These are phyloP conservation scores for Himalopsyche japonica DNA, from an alignment of 2,888 invertebrate genomes.

Conservation along the genomic window DNA sequence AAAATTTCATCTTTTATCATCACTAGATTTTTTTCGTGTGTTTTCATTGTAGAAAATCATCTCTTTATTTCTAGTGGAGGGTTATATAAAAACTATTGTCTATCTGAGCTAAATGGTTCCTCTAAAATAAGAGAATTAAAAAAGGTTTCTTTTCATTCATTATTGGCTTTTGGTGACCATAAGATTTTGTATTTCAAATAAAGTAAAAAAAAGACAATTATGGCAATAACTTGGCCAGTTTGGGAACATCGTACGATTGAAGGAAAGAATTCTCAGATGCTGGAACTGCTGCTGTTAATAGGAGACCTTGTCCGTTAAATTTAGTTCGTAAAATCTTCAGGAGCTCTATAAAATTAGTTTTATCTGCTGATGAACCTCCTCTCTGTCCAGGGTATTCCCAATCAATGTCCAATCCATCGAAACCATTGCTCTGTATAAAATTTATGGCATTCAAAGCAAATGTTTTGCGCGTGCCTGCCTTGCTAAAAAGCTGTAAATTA, in stretches of 20 bases:
- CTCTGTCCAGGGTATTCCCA: conserved; percentile 64
- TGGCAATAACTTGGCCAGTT: conserved; percentile 49
- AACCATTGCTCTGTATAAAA: conserved; percentile 55
- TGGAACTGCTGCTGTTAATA: conserved; percentile 59
- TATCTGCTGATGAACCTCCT: conserved; percentile 49
- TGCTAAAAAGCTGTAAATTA: conserved; percentile 42
- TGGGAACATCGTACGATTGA: conserved; percentile 57
- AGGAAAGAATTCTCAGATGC: conserved; percentile 51
- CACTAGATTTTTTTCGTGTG: too few species aligned
- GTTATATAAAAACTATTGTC: too few species aligned
- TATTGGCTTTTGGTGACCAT: too few species aligned
- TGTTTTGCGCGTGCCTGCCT: conserved; percentile 44
- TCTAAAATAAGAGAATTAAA: too few species aligned
- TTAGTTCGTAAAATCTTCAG: conserved; percentile 52
- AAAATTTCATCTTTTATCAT: too few species aligned
- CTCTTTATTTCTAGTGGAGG: too few species aligned
- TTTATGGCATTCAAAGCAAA: conserved; percentile 57
- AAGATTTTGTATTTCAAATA: too few species aligned
- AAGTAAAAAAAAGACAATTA: background rate
- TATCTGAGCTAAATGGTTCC: too few species aligned
- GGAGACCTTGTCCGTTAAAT: conserved; percentile 51
- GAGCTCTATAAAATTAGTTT: conserved; percentile 48
- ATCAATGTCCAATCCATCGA: conserved; percentile 67
- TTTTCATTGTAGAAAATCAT: too few species aligned
- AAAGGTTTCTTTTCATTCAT: too few species aligned